Evolutionary conservation across 2,888 invertebrate genomes (phyloP).

Genomic region (Apeira syringaria): DNA sequence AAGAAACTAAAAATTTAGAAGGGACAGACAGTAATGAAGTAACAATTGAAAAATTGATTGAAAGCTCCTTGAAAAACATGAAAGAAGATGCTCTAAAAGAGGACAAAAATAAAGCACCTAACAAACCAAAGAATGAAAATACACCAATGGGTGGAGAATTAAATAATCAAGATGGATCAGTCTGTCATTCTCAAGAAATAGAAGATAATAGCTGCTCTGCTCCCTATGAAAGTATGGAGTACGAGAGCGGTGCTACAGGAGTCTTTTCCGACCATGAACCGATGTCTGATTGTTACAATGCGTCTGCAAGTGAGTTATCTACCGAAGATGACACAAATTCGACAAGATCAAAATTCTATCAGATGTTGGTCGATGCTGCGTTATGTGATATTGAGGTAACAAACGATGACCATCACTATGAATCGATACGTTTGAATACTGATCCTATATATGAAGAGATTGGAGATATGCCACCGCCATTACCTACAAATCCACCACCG

Average conservation of each 20-base stretch:
- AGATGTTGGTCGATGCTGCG: conserved; percentile 88
- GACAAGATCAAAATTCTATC: conserved; percentile 88
- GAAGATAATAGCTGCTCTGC: conserved; percentile 86
- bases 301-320: conserved; percentile 85
- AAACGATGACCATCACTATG: conserved; percentile 88
- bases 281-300: conserved; percentile 89
- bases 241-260: conserved; percentile 83
- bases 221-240: conserved; percentile 90
- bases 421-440: conserved; percentile 86
- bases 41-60: conserved; percentile 79
- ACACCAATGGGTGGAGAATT: conserved; percentile 42
- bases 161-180: conserved; percentile 47
- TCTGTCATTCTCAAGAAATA: conserved; percentile 55
- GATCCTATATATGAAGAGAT: conserved; percentile 93
- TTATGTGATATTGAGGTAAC: conserved; percentile 87
- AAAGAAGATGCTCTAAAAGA: conserved; percentile 59
- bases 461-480: conserved; percentile 89
- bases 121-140: conserved; percentile 47
- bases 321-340: conserved; percentile 86
- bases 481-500: conserved; percentile 91
- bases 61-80: conserved; percentile 70
- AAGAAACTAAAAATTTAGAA: conserved; percentile 74
- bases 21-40: conserved; percentile 70
- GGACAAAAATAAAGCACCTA: conserved; percentile 34
- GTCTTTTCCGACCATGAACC: conserved; percentile 80